A percentile compares a stretch with the other conserved stretches of the same genome.
phyloP scores from a whole-genome alignment of 2,797 vertebrate genomes.

The Alfaro cultratus region DNA sequence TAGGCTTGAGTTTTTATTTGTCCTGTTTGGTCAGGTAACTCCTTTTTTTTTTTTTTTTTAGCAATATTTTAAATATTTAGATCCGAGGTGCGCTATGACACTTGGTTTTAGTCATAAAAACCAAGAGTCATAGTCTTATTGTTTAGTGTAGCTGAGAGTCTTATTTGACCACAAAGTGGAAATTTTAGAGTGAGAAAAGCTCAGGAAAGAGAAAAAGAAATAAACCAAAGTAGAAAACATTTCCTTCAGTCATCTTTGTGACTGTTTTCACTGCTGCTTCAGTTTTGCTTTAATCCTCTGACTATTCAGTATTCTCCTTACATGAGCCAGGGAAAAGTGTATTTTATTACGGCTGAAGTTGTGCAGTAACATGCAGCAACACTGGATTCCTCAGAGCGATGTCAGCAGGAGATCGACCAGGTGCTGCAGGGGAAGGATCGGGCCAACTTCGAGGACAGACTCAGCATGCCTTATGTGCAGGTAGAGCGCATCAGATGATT shows the following conservation, averaged over 20 bases:
- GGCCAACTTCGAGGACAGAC: slow-evolving; percentile 66
- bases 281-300: neutral
- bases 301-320: neutral
- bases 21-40: neutral
- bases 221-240: neutral
- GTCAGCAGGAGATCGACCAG: slow-evolving; percentile 75
- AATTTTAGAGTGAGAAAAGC: neutral
- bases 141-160: neutral
- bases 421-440: slow-evolving; percentile 61
- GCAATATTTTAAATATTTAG: neutral
- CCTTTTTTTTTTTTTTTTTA: neutral
- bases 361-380: neutral
- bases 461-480: slow-evolving; percentile 74
- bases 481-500: slow-evolving; percentile 21
- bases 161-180: neutral
- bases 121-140: neutral
- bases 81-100: neutral
- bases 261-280: neutral
- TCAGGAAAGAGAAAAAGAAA: neutral
- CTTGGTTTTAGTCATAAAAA: neutral
- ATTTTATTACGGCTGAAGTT: neutral
- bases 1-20: neutral
- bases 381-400: slow-evolving; percentile 53
- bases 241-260: neutral
- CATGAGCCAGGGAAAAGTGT: neutral